phyloP scores from a whole-genome alignment of 2,113 vertebrate species.

The Myanophis thanlyinensis region DNA sequence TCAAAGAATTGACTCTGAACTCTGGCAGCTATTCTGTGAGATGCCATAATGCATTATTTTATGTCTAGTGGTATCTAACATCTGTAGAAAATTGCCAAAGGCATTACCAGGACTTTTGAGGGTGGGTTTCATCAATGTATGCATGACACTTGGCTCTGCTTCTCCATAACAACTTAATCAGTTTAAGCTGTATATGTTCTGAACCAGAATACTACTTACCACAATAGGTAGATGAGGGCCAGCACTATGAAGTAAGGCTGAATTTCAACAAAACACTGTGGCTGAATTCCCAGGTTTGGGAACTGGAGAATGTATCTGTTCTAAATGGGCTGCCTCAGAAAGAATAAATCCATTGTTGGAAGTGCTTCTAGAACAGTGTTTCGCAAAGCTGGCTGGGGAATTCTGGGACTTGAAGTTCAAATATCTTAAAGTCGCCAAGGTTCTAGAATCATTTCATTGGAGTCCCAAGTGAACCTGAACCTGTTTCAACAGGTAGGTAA shows the following conservation, averaged over 20 bases:
- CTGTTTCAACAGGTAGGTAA: neutral
- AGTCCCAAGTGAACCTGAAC: neutral
- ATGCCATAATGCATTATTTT: neutral
- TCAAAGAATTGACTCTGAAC: neutral
- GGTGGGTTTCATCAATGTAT: neutral
- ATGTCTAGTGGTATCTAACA: neutral
- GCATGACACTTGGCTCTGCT: neutral
- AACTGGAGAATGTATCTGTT: neutral
- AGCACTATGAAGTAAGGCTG: neutral
- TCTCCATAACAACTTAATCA: neutral
- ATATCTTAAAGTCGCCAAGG: too few relatives aligned
- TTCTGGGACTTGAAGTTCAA: too few relatives aligned
- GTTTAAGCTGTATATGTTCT: neutral
- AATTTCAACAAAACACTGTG: neutral
- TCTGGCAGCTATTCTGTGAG: neutral
- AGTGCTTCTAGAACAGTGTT: too few relatives aligned
- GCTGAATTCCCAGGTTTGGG: neutral
- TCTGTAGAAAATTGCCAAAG: neutral
- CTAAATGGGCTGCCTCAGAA: neutral
- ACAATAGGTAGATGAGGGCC: neutral
- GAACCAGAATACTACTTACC: neutral
- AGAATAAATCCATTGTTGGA: neutral
- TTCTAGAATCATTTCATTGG: neutral
- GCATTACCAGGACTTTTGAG: neutral
- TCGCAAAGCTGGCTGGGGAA: too few relatives aligned